Base-by-base conservation (phyloP, 2,113 vertebrate genomes). In the Rhadina sibilatrix region DNA sequence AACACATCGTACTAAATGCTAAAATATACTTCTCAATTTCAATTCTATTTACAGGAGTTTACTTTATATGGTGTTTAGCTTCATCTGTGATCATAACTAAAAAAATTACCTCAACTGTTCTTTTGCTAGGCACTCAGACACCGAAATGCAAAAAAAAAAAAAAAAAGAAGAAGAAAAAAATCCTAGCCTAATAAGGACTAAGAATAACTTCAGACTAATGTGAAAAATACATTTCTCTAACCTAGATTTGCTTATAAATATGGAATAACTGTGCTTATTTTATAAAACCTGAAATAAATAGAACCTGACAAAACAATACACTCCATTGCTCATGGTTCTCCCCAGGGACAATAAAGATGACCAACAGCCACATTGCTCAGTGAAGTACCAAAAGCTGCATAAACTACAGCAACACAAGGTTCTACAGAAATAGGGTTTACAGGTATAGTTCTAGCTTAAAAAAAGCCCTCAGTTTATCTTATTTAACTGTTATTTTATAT, bases 281-380 rank as follows among this genome's bases (percentile, higher is more conserved):
- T 66, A 86, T 47, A 83, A 92, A 83, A 94, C 21, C 20, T 72
- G 50, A 90, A 93, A 77, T 33, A 89, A 95, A 90, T 74, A 88
- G 57, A 93, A 89, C 17, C 71, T 90, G 76, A 88, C 59, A 74
- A 95, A 94, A 93, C 46, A 90, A 90, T 47, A 83, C 27, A 52
- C 68, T 74, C 38, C 50, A 28, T 40, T 88, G 54, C 68, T 47
- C 40, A 28, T 25, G 38, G 38, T 31, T 93, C 50, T 88, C 69
- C 44, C 42, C 30, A 70, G 6, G 57, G 60, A 61, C 30, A 90
- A 81, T 17, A 85, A 74, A 63, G 11, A 86, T 11, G 27, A 88
- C 71, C 79, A 61, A 53, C 1, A 54, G 30, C 24, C 14, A 66
- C 42, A 56, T 5, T 83, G 60, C 33, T 77, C 42, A 87, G 35